Percentiles rank a stretch among this genome's conserved stretches.
Conservation (phyloP, 1,140 invertebrate genomes). For the Drosophila novamexicana region DNA sequence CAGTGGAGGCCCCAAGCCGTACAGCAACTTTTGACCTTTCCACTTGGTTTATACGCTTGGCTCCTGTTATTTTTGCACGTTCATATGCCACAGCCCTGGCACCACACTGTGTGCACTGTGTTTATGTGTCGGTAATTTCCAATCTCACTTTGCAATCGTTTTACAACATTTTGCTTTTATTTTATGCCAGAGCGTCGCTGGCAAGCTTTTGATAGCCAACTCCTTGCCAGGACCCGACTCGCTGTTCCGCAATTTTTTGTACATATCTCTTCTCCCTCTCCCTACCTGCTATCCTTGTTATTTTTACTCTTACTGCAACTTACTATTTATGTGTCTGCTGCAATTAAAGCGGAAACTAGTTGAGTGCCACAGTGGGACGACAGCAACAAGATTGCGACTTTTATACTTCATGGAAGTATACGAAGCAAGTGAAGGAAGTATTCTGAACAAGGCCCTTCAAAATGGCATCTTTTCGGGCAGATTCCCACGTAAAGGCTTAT, state of each 20-base stretch:
- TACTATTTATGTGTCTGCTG: constrained; percentile 84
- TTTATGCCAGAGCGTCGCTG: constrained; percentile 74
- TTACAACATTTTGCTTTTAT: constrained; percentile 83
- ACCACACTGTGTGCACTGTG: constrained; percentile 29
- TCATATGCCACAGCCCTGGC: constrained; percentile 45
- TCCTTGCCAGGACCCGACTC: constrained; percentile 29
- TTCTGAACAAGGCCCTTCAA: too few relatives aligned
- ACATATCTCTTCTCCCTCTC: background rate
- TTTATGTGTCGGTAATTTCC: constrained; percentile 80
- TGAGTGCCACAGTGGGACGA: constrained; percentile 76
- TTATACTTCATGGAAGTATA: background rate
- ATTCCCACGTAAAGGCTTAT: too few relatives aligned
- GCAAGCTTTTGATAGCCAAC: constrained; percentile 69
- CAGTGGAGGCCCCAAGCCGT: constrained; percentile 27
- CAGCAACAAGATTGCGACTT: background rate
- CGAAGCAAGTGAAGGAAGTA: too few relatives aligned
- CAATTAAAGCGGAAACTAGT: constrained; percentile 83
- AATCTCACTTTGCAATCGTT: constrained; percentile 82
- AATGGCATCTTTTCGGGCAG: too few relatives aligned
- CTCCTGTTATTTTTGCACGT: constrained; percentile 80
- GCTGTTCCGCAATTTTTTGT: constrained; percentile 3
- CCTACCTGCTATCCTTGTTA: constrained; percentile 26
- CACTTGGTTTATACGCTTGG: constrained; percentile 63
- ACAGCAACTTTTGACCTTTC: constrained; percentile 13
- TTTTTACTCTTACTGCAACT: constrained; percentile 72